A percentile compares a stretch with the other conserved stretches of the same genome.
These are phyloP conservation scores for Tipula unca DNA, from an alignment of 2,888 invertebrate species.

Conservation along the genomic window DNA sequence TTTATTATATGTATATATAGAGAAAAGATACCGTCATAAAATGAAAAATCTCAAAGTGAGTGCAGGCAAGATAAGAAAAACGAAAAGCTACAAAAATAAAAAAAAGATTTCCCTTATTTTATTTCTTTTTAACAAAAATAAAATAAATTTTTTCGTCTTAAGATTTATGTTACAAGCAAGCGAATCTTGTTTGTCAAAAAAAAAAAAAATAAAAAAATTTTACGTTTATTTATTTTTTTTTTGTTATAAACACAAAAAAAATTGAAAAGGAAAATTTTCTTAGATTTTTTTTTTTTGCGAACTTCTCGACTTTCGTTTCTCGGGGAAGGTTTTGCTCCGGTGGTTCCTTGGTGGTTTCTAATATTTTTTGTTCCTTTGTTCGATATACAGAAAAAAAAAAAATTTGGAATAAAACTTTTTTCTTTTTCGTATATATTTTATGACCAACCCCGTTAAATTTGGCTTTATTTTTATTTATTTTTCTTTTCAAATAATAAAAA, in stretches of 20 bases:
- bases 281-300: neutral
- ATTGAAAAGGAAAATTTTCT: neutral
- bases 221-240: slow-evolving; percentile 2
- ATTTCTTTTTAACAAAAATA: slow-evolving; percentile 14
- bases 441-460: slow-evolving; percentile 17
- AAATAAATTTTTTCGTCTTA: slow-evolving; percentile 10
- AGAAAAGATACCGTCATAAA: slow-evolving; percentile 20
- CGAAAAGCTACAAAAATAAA: slow-evolving; percentile 15
- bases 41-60: slow-evolving; percentile 20
- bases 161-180: slow-evolving; percentile 18
- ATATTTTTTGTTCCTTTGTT: neutral
- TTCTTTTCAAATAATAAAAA: neutral
- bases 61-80: slow-evolving; percentile 21
- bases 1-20: neutral
- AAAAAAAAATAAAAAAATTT: neutral
- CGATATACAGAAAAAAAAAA: neutral
- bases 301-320: neutral
- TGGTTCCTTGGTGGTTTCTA: neutral
- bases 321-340: neutral
- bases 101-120: slow-evolving; percentile 18
- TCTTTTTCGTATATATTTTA: neutral
- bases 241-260: neutral
- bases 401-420: neutral
- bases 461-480: slow-evolving; percentile 3
- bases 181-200: slow-evolving; percentile 19